These are phyloP conservation scores for Cavia porcellus DNA, from an alignment of 2,113 vertebrate species.

Conservation along the genomic window DNA sequence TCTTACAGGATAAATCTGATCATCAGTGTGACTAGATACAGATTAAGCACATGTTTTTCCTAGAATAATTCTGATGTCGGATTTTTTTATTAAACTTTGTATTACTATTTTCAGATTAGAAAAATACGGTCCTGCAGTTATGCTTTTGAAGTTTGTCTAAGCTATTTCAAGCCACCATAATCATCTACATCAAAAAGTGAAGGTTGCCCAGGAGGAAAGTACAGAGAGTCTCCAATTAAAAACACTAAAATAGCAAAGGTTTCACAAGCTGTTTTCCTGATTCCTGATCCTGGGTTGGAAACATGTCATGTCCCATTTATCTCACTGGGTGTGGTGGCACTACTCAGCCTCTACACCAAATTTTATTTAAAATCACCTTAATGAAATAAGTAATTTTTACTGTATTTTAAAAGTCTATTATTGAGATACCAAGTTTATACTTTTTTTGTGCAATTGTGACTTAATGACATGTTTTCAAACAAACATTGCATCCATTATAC, in stretches of 20 bases:
- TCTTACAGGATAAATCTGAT: not conserved
- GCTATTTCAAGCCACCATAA: not conserved
- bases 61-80: not conserved
- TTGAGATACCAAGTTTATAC: not conserved
- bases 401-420: not conserved
- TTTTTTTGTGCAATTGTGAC: not conserved
- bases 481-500: not conserved
- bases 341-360: not conserved
- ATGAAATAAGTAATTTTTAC: not conserved
- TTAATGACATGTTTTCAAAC: constrained; percentile 3
- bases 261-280: not conserved
- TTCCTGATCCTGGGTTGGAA: not conserved
- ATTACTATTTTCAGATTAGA: not conserved
- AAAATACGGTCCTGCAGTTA: not conserved
- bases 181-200: not conserved
- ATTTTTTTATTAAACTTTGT: not conserved
- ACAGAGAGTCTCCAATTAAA: not conserved
- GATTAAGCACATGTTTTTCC: no score
- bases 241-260: not conserved
- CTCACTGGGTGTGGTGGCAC: not conserved
- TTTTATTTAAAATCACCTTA: not conserved
- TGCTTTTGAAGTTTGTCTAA: not conserved
- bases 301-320: not conserved
- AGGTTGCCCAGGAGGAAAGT: not conserved
- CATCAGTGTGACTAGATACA: not conserved